Conservation (phyloP, 2,888 invertebrate genomes). For the Neoaliturus tenellus region DNA sequence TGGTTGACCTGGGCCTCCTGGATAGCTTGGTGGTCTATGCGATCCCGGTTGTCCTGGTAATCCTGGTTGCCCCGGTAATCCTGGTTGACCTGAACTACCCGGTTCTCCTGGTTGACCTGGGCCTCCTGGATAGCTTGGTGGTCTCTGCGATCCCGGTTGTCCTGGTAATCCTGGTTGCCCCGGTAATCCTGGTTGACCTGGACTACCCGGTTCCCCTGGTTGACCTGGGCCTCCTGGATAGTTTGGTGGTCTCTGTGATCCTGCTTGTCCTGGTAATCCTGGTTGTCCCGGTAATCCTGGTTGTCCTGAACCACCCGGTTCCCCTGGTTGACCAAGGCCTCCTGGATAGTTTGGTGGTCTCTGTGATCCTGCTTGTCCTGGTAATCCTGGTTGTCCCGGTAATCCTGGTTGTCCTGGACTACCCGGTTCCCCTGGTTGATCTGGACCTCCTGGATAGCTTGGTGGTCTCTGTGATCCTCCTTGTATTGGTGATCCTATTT, state of each 20-base stretch:
- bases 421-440: slow-evolving; percentile 63
- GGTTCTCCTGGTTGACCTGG: slow-evolving; percentile 65
- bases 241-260: slow-evolving; percentile 48
- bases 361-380: slow-evolving; percentile 57
- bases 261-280: slow-evolving; percentile 71
- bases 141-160: slow-evolving; percentile 67
- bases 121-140: slow-evolving; percentile 67
- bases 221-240: slow-evolving; percentile 77
- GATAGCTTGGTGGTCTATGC: slow-evolving; percentile 71
- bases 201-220: slow-evolving; percentile 62
- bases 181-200: slow-evolving; percentile 66
- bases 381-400: slow-evolving; percentile 65
- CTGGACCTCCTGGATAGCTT: slow-evolving; percentile 57
- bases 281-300: slow-evolving; percentile 66
- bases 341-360: slow-evolving; percentile 68
- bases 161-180: slow-evolving; percentile 67
- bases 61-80: slow-evolving; percentile 68
- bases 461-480: slow-evolving; percentile 63
- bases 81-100: slow-evolving; percentile 66
- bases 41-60: slow-evolving; percentile 70
- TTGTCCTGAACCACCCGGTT: slow-evolving; percentile 67
- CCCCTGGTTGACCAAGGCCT: slow-evolving; percentile 67
- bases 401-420: slow-evolving; percentile 63
- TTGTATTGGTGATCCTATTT: slow-evolving; percentile 68
- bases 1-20: slow-evolving; percentile 66